Base-by-base conservation (phyloP, 2,888 invertebrate species). In the Drosophila mimetica region DNA sequence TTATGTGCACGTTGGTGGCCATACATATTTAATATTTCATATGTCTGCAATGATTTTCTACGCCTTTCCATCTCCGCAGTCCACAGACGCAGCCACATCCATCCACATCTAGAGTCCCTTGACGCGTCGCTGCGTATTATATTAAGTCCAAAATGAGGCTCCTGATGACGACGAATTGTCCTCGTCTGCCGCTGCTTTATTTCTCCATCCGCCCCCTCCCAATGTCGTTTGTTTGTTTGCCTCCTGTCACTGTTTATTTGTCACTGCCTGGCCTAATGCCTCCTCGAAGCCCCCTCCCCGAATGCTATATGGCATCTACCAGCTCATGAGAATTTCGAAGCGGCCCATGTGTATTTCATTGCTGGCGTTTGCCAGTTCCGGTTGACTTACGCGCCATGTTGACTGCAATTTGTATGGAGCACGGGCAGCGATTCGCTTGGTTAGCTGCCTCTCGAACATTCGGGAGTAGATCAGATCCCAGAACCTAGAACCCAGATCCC, bases 21-120 rank as follows among this genome's bases (percentile, higher is more conserved):
- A 86, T 86, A 88, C 89, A 85, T 88, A 86, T 86, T 89, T 89
- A 89, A 89, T 89, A 90, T 90, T 90, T 90, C 88, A 90, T 90
- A 89, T 86, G 87, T 90, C 89, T 90, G 90, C 90, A 90, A 89
- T 85, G 88, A 88, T 90, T 88, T 90, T 77, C 58, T 77, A 82
- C 84, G 77, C 75, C 73, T 70, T 51, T 63, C 64, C 52, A 64
- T 44, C 63, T 37, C 11, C 22, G 36, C 36, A 42, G 18, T 44
- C 16, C 14, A 9, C 13, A 34, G 32, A 13, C n/a, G 14, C 41
- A 32, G 22, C 11, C 32, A 42, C 37, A 36, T 47, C 34, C 30
- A 52, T 32, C 36, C 37, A 14, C 53, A 59, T 36, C 36, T 36
- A 44, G 9, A 59, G 71, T 72, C 77, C 77, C 74, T 72, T 72